Percentiles rank a stretch among this genome's conserved stretches.
phyloP scores from a whole-genome alignment of 2,888 invertebrate species.

The Antheraea assamensis region DNA sequence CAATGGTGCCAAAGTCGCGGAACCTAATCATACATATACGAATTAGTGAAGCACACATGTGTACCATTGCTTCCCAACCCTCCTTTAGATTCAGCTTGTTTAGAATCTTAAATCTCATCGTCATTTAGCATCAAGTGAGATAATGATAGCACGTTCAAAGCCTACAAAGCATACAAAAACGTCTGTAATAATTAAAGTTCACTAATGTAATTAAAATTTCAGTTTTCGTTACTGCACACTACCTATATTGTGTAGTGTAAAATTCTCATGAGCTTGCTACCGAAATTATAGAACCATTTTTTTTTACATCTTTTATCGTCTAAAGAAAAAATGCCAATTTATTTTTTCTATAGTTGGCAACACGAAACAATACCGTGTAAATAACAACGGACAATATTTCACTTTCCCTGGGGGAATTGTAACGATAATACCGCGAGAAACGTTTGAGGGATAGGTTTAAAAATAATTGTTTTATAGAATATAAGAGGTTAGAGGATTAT shows the following conservation, averaged over 20 bases:
- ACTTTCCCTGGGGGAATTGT: constrained; percentile 22
- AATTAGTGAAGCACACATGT: no score
- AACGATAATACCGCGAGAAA: constrained; percentile 13
- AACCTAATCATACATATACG: no score
- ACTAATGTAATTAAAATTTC: neutral
- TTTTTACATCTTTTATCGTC: neutral
- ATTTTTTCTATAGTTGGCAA: neutral
- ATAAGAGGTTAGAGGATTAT: neutral
- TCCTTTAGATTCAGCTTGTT: no score
- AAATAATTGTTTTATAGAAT: constrained; percentile 1
- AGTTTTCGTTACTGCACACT: neutral
- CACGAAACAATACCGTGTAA: constrained; percentile 18
- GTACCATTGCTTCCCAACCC: no score
- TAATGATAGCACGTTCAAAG: no score
- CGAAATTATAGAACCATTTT: no score
- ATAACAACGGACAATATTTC: constrained; percentile 25
- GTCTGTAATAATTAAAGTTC: neutral
- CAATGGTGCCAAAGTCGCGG: no score
- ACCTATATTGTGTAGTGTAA: no score
- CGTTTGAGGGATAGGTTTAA: constrained; percentile 7
- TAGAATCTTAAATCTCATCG: no score
- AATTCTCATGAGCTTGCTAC: no score
- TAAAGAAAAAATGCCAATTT: neutral
- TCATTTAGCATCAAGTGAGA: no score
- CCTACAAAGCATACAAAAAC: no score